A percentile compares a stretch with the other conserved stretches of the same genome.
These are phyloP conservation scores for Pedicia rivosa DNA, from an alignment of 2,888 invertebrate genomes.

Conservation along the genomic window DNA sequence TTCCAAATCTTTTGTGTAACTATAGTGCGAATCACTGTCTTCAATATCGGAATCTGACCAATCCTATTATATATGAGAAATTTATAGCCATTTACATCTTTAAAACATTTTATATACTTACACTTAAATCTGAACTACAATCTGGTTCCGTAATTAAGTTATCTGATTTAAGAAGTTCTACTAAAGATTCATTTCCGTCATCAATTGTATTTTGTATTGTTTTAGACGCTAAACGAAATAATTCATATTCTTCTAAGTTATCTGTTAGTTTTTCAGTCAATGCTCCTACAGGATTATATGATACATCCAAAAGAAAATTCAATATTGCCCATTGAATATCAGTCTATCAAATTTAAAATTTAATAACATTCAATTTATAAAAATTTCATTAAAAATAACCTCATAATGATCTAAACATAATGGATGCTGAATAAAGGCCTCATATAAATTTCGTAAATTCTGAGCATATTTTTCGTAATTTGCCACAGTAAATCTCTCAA, in stretches of 20 bases:
- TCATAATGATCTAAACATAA: slow-evolving; percentile 21
- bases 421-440: slow-evolving; percentile 19
- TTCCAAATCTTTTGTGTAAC: not conserved
- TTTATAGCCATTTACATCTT: not conserved
- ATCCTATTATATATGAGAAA: slow-evolving; percentile 15
- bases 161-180: slow-evolving; percentile 6
- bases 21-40: not conserved
- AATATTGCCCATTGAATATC: slow-evolving; percentile 35
- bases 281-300: slow-evolving; percentile 25
- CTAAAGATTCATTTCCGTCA: slow-evolving; percentile 6
- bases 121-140: slow-evolving; percentile 21
- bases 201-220: not conserved
- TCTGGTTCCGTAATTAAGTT: slow-evolving; percentile 5
- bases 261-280: slow-evolving; percentile 10
- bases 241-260: not conserved
- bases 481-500: slow-evolving; percentile 31
- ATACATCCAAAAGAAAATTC: slow-evolving; percentile 30
- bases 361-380: not conserved
- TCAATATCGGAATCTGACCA: slow-evolving; percentile 23
- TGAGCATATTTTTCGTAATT: slow-evolving; percentile 32
- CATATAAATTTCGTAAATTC: slow-evolving; percentile 26
- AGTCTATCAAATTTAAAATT: not conserved
- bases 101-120: slow-evolving; percentile 12
- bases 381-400: slow-evolving; percentile 9
- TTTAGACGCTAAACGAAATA: not conserved